Base-by-base conservation (phyloP, 2,113 vertebrate genomes). In the Octodon degus region DNA sequence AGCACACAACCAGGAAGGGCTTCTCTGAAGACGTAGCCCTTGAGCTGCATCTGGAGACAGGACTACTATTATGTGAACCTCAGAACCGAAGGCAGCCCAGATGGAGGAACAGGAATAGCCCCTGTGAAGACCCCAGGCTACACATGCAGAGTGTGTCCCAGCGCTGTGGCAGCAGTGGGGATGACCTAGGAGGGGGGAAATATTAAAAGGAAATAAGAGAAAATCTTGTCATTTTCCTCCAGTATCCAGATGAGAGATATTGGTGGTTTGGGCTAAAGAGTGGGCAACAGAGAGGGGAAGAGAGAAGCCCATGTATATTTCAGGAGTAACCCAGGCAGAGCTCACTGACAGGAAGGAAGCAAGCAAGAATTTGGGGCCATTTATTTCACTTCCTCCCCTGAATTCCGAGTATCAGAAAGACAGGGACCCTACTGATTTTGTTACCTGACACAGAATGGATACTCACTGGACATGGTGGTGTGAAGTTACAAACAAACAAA, bases 321-420 rank as follows among this genome's bases (percentile, higher is more conserved):
- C 65, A 60, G 13, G 77, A 77, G 12, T 32, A 55, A 92, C 47
- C 12, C 27, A 1, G 1, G 27, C 7, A 63, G 22, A 68, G 27
- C 60, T 63, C 20, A 1, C 20, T 60, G 7, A 79, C 20, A 53
- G n/a, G 5, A n/a, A 32, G 8, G 27, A 90, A 32, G 32, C 50
- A 76, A 43, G 40, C 76, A 81, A 17, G n/a, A 55, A 79, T 22
- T 95, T 62, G 5, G 7, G 7, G 32, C n/a, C 53, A 3, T 70
- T 92, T 34, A 24, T 22, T 95, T 90, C 4, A 2, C 85, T 93
- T 95, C 83, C 24, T 94, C 30, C 43, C 55, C 47, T 93, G 67
- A n/a, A 76, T 24, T 1, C 3, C 53, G 5, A 93, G 13, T n/a
- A 85, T 95, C 43, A 65, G 24, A 37, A 82, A 34, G 47, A 87